Conservation (phyloP, 64 coral and sea anemone genomes). For the Trachythela sp. region DNA sequence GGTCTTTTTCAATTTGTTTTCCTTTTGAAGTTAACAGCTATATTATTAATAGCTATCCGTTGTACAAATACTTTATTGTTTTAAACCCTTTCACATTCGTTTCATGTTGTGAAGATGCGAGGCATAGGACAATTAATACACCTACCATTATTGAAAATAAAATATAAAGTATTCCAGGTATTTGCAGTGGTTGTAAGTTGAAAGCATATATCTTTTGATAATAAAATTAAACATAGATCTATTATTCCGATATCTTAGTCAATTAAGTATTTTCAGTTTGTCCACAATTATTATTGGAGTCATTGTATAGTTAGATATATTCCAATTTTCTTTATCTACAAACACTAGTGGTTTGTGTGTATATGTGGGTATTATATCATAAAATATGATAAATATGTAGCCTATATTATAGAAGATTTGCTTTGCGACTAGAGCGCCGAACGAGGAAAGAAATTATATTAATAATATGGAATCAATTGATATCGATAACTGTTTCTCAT, state of each 20-base stretch:
- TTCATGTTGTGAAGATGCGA: background rate
- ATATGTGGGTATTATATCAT: too few species aligned
- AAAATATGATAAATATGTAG: too few species aligned
- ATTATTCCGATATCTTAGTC: background rate
- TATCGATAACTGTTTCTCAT: too few species aligned
- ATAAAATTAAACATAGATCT: background rate
- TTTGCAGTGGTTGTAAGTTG: background rate
- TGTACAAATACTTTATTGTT: background rate
- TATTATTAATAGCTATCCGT: background rate
- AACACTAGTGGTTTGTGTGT: too few species aligned
- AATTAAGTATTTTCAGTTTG: background rate
- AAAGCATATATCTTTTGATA: background rate
- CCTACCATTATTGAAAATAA: background rate
- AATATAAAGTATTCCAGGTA: background rate
- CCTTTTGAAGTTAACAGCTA: background rate
- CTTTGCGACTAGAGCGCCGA: too few species aligned
- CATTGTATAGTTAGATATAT: too few species aligned
- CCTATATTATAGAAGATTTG: too few species aligned
- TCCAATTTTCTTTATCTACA: too few species aligned
- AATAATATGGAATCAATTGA: too few species aligned
- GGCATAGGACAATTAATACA: background rate
- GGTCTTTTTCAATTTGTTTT: background rate
- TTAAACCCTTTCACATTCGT: background rate
- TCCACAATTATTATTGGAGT: too few species aligned
- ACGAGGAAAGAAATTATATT: too few species aligned